Evolutionary conservation across 1,140 invertebrate genomes (phyloP).

Genomic region (Chelonus insularis): DNA sequence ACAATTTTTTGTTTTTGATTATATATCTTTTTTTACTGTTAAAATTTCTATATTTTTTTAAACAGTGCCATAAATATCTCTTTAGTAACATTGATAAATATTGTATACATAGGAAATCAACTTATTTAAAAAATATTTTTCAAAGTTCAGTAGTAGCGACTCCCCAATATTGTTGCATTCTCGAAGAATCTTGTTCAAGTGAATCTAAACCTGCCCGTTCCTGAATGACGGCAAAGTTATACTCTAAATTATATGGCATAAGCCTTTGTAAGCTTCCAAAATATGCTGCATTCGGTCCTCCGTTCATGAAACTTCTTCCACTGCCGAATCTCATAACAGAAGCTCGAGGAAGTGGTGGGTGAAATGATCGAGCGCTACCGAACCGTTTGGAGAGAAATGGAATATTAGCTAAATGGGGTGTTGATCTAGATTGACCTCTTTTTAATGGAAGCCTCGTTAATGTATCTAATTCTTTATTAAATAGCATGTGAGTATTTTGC

Average conservation of each 20-base stretch:
- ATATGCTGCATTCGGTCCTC: constrained; percentile 81
- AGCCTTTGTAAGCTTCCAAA: constrained; percentile 80
- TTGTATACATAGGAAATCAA: background rate
- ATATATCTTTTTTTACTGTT: no score
- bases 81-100: no score
- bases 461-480: constrained; percentile 85
- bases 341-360: constrained; percentile 57
- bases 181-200: constrained; percentile 70
- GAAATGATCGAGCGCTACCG: constrained; percentile 76
- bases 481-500: constrained; percentile 85
- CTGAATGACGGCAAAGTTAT: constrained; percentile 80
- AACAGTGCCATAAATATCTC: no score
- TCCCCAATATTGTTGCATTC: constrained; percentile 87
- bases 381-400: constrained; percentile 76
- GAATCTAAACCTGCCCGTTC: constrained; percentile 73
- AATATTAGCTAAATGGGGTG: constrained; percentile 50
- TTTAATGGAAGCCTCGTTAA: constrained; percentile 67
- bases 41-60: no score
- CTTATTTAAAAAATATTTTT: constrained; percentile 35
- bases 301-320: constrained; percentile 63
- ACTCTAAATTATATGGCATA: constrained; percentile 84
- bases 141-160: constrained; percentile 81
- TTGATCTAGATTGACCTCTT: constrained; percentile 55
- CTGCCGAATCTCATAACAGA: constrained; percentile 53
- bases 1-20: no score